Base-by-base conservation (phyloP, 2,797 vertebrate species). In the Nothura maculosa region DNA sequence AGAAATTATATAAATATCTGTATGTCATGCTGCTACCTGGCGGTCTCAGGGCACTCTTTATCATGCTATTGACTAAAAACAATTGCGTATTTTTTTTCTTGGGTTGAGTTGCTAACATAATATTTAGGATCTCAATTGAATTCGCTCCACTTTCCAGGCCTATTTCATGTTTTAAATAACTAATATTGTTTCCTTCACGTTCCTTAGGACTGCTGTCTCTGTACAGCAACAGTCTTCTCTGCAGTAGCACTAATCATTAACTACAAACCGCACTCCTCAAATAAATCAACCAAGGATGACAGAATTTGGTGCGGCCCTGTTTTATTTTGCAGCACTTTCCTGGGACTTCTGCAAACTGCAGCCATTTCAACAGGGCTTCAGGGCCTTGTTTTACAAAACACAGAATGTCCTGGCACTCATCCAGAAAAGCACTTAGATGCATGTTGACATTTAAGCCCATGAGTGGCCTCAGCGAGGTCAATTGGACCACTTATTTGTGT, bases 381-480 rank as follows among this genome's bases (percentile, higher is more conserved):
- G 79, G 90, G 79, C 87, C 57, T 81, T 81, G 67, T 81, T 45
- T 93, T 83, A 84, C 34, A 73, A 69, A 93, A 95, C 55, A 89
- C 80, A 90, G 82, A 94, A 87, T n/a, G 48, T 96, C 85, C 93
- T 96, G 95, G 95, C 94, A n/a, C 47, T 83, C 27, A 73, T 85
- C 95, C 95, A 96, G 95, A 89, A 95, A 95, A 96, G 92, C 93
- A 96, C 93, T 96, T 96, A 96, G 93, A 90, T 91, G 85, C 87
- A 92, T 95, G 95, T 94, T 96, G 93, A 96, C 95, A 93, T 95
- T 95, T 89, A 94, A 95, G 90, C 75, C 92, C 94, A 90, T 83
- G 92, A 95, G 92, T 85, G 93, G 90, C 90, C 93, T 81, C 92
- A 83, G 79, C 67, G 89, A 95, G 94, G 93, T 95, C 96, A 93